These are phyloP conservation scores for Bolinopsis microptera DNA, from an alignment of 37 sponge, comb jelly and placozoan species.

Conservation along the genomic window DNA sequence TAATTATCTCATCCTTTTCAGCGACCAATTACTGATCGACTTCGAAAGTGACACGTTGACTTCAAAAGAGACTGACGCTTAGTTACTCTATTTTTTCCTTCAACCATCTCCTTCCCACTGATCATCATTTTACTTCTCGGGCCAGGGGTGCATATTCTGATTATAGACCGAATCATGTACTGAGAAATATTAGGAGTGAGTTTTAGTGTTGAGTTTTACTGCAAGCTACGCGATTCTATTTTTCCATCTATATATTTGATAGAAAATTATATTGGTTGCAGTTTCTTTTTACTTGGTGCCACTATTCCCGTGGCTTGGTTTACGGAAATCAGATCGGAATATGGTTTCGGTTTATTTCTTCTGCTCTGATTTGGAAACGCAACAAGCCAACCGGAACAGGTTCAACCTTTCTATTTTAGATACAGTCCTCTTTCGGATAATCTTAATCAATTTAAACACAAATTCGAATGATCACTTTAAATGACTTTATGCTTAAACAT, in stretches of 20 bases:
- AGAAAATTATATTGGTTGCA: neutral
- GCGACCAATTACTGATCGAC: conserved; percentile 38
- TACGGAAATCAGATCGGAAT: neutral
- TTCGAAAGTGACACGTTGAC: conserved; percentile 10
- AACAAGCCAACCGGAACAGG: neutral
- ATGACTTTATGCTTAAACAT: too few species aligned
- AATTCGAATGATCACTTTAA: too few species aligned
- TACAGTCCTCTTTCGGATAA: neutral
- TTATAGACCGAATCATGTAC: neutral
- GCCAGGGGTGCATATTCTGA: neutral
- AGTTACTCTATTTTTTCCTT: neutral
- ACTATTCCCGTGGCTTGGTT: neutral
- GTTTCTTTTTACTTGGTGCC: neutral
- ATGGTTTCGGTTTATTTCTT: neutral
- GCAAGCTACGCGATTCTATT: neutral
- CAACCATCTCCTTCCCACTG: neutral
- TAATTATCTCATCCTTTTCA: conserved; percentile 21
- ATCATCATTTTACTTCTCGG: too few species aligned
- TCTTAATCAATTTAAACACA: too few species aligned
- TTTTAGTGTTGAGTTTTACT: neutral
- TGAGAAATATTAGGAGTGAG: neutral
- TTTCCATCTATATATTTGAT: neutral
- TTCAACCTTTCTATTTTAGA: neutral
- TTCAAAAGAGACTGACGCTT: conserved; percentile 43
- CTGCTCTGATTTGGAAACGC: neutral